phyloP scores from a whole-genome alignment of 35 echinoderm and acorn worm genomes.

The Apostichopus californicus region DNA sequence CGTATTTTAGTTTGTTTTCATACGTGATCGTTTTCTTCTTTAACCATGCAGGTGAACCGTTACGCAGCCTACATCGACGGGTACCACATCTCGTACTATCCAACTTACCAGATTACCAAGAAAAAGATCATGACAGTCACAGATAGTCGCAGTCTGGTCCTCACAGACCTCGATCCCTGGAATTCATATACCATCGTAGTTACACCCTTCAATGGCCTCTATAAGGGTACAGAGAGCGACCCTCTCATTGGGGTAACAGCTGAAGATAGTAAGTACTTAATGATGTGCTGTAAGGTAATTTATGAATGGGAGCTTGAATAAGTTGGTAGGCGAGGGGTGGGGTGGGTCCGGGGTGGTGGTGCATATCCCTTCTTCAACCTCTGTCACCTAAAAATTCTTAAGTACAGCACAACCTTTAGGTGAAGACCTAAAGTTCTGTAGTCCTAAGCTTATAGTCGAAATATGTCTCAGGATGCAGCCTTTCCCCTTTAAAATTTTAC shows the following conservation, averaged over 20 bases:
- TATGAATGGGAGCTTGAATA: too few relatives aligned
- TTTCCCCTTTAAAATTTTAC: too few relatives aligned
- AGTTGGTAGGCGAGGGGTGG: too few relatives aligned
- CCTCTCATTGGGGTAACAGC: not conserved
- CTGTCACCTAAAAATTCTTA: too few relatives aligned
- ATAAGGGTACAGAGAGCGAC: constrained; percentile 8
- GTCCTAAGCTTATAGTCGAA: too few relatives aligned
- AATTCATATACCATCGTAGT: constrained; percentile 23
- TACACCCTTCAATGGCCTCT: constrained; percentile 38
- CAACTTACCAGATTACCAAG: not conserved
- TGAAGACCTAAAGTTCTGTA: too few relatives aligned
- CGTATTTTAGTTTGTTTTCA: too few relatives aligned
- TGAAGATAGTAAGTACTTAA: constrained; percentile 30
- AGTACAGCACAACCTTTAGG: too few relatives aligned
- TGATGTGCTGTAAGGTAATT: too few relatives aligned
- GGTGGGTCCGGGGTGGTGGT: too few relatives aligned
- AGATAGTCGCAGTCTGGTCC: constrained; percentile 12
- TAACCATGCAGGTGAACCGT: not conserved
- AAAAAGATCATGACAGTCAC: constrained; percentile 28
- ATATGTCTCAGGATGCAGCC: too few relatives aligned
- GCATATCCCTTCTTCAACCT: too few relatives aligned
- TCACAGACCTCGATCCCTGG: constrained; percentile 5
- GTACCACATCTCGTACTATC: constrained; percentile 40
- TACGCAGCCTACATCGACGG: constrained; percentile 43
- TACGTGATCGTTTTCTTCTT: not conserved